A percentile compares a stretch with the other conserved stretches of the same genome.
Evolutionary conservation across 2,113 vertebrate genomes (phyloP).

Genomic region (Lophochroa leadbeateri): DNA sequence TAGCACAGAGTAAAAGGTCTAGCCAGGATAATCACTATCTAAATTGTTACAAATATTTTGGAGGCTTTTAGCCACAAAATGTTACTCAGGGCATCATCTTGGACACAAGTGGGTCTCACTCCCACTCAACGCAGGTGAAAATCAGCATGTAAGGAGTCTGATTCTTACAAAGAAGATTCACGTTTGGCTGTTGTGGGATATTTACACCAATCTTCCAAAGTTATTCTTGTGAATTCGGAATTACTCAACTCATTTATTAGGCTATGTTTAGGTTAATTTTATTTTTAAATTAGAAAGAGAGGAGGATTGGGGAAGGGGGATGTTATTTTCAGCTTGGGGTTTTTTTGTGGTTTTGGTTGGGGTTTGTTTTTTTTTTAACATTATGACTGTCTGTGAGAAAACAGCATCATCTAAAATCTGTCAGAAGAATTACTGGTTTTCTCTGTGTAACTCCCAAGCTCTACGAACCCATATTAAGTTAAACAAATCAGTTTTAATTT

Average conservation of each 20-base stretch:
- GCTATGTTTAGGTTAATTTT: neutral
- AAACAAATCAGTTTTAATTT: neutral
- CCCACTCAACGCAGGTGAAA: neutral
- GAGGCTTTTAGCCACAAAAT: constrained; percentile 28
- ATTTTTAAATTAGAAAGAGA: neutral
- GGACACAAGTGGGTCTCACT: neutral
- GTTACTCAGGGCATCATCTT: neutral
- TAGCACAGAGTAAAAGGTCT: constrained; percentile 30
- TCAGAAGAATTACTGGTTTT: neutral
- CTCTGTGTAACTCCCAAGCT: neutral
- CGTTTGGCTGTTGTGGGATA: neutral
- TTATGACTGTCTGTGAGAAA: neutral
- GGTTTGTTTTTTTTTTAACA: neutral
- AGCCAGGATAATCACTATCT: constrained; percentile 33
- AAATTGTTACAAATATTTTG: constrained; percentile 54
- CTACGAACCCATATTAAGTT: neutral
- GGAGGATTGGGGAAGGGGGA: rapidly evolving
- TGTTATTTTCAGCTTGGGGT: neutral
- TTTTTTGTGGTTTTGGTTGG: rapidly evolving
- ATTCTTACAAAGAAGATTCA: neutral
- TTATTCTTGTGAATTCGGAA: neutral
- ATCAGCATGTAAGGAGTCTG: neutral
- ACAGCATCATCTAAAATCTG: neutral
- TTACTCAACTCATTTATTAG: neutral
- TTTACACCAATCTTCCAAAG: neutral